Evolutionary conservation across 1,140 invertebrate species (phyloP).

Genomic region (Platyscapa corneri): DNA sequence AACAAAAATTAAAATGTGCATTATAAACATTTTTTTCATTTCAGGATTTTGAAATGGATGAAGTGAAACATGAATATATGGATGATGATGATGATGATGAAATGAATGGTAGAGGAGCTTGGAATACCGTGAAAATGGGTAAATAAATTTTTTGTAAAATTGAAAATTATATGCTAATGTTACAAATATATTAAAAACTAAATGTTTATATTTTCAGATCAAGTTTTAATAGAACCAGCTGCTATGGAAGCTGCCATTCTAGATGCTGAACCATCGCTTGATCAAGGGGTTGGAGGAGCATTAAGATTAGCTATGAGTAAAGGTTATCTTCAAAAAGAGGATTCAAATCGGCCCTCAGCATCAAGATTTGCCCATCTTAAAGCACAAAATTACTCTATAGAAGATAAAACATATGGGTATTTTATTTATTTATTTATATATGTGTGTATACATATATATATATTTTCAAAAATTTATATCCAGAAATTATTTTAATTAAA

Average conservation of each 20-base stretch:
- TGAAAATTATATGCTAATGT: background rate
- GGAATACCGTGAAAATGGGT: slow-evolving; percentile 84
- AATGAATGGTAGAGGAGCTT: slow-evolving; percentile 77
- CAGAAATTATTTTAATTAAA: background rate
- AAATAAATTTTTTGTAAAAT: slow-evolving; percentile 30
- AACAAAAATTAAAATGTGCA: background rate
- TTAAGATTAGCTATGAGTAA: slow-evolving; percentile 94
- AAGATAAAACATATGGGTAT: slow-evolving; percentile 93
- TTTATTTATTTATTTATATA: slow-evolving; percentile 62
- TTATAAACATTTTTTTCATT: slow-evolving; percentile 6
- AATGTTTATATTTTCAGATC: slow-evolving; percentile 62
- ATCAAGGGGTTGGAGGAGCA: slow-evolving; percentile 92
- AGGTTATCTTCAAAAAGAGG: slow-evolving; percentile 93
- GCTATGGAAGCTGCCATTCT: slow-evolving; percentile 84
- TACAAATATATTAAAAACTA: slow-evolving; percentile 19
- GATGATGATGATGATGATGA: slow-evolving; percentile 72
- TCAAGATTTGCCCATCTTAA: slow-evolving; percentile 85
- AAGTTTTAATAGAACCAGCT: slow-evolving; percentile 65
- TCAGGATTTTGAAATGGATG: slow-evolving; percentile 79
- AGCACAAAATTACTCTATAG: slow-evolving; percentile 96
- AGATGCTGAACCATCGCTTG: slow-evolving; percentile 96
- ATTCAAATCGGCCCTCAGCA: slow-evolving; percentile 81
- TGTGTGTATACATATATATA: too few relatives aligned
- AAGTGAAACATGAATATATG: slow-evolving; percentile 73
- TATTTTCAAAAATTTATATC: background rate